phyloP scores from a whole-genome alignment of 2,797 vertebrate genomes.

The Premnoplex brunnescens region DNA sequence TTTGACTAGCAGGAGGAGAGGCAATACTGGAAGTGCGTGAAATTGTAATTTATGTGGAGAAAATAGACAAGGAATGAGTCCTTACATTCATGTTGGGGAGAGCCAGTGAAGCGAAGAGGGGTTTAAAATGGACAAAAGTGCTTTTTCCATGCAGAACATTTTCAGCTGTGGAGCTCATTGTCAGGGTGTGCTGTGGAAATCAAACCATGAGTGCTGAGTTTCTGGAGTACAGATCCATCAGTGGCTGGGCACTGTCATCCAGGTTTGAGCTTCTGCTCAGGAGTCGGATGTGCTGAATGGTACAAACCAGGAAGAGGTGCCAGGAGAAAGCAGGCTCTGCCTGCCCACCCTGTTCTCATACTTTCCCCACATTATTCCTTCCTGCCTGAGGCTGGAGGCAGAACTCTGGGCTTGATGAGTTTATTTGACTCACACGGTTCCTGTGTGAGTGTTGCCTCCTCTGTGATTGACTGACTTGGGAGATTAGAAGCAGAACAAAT shows the following conservation, averaged over 20 bases:
- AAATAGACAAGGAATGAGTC: background rate
- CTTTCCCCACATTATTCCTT: background rate
- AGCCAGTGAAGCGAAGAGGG: background rate
- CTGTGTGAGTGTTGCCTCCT: background rate
- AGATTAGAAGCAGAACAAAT: background rate
- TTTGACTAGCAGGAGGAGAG: background rate
- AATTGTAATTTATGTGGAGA: background rate
- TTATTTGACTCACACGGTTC: background rate
- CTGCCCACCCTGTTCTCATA: background rate
- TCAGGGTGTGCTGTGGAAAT: background rate
- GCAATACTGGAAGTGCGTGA: background rate
- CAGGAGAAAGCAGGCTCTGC: background rate
- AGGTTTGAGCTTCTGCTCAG: background rate
- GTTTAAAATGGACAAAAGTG: background rate
- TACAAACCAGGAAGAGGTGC: background rate
- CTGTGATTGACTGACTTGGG: background rate
- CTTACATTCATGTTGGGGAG: background rate
- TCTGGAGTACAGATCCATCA: background rate
- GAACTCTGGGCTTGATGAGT: background rate
- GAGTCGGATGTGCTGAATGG: background rate
- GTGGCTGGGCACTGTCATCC: background rate
- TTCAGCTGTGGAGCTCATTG: background rate
- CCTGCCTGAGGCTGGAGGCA: background rate
- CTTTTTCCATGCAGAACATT: background rate
- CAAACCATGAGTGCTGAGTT: background rate